A percentile compares a stretch with the other conserved stretches of the same genome.
These are phyloP conservation scores for Meandrusa payeni DNA, from an alignment of 2,888 invertebrate species.

Conservation along the genomic window DNA sequence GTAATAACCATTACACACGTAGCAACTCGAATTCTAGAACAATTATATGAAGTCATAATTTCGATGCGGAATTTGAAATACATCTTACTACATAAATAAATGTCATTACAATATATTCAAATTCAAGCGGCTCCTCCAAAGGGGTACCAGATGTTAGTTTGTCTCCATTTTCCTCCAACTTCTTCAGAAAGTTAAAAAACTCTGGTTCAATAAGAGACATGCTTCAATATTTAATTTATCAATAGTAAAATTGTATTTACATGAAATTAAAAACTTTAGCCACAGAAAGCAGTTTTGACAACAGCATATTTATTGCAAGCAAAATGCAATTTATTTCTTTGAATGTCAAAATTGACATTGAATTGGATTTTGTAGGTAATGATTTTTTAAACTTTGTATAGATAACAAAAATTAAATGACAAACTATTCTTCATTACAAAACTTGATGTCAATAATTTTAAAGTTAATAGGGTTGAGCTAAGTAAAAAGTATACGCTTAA, in stretches of 20 bases:
- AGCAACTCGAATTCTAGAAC: constrained; percentile 86
- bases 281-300: background rate
- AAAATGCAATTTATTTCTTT: no score
- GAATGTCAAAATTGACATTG: constrained; percentile 14
- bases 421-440: no score
- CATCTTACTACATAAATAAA: background rate
- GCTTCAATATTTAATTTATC: background rate
- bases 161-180: constrained; percentile 68
- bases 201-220: constrained; percentile 52
- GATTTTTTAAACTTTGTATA: no score
- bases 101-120: constrained; percentile 64
- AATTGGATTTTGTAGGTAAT: no score
- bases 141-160: constrained; percentile 52
- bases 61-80: background rate
- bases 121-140: constrained; percentile 56
- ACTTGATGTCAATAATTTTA: no score
- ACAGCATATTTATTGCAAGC: constrained; percentile 2
- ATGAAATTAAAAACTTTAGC: background rate
- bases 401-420: no score
- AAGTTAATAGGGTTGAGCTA: no score
- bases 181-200: constrained; percentile 61
- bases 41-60: constrained; percentile 17
- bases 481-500: no score
- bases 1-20: constrained; percentile 94
- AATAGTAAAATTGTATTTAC: background rate